phyloP scores from a whole-genome alignment of 2,113 vertebrate genomes.

The Amphilophus citrinellus region DNA sequence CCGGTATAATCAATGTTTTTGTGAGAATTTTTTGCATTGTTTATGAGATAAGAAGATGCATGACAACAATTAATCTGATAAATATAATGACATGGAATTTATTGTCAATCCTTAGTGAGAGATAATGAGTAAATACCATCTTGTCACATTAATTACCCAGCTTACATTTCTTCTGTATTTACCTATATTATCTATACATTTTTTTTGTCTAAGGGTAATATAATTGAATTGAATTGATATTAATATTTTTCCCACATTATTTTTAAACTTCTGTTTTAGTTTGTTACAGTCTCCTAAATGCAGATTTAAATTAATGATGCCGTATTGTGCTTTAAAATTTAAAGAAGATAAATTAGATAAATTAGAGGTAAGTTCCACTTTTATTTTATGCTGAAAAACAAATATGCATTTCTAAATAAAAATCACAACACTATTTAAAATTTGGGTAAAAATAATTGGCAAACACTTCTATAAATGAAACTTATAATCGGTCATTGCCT shows the following conservation, averaged over 20 bases:
- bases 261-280: not conserved
- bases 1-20: not conserved
- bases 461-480: slow-evolving; percentile 12
- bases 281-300: not conserved
- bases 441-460: not conserved
- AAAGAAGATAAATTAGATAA: not conserved
- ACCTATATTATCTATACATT: not conserved
- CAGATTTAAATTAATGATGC: not conserved
- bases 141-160: not conserved
- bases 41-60: not conserved
- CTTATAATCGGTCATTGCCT: slow-evolving; percentile 27
- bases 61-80: not conserved
- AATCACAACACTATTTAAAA: not conserved
- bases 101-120: not conserved
- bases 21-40: not conserved
- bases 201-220: not conserved
- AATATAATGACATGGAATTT: not conserved
- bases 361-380: no score
- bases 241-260: not conserved
- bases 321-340: not conserved
- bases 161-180: not conserved
- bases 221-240: not conserved
- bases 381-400: not conserved
- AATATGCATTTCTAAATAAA: not conserved
- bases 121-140: slow-evolving; percentile 7